Evolutionary conservation across 2,113 vertebrate genomes (phyloP), one percentile per base, ranked within the genome.

Genomic region (Seriola quinqueradiata): DNA sequence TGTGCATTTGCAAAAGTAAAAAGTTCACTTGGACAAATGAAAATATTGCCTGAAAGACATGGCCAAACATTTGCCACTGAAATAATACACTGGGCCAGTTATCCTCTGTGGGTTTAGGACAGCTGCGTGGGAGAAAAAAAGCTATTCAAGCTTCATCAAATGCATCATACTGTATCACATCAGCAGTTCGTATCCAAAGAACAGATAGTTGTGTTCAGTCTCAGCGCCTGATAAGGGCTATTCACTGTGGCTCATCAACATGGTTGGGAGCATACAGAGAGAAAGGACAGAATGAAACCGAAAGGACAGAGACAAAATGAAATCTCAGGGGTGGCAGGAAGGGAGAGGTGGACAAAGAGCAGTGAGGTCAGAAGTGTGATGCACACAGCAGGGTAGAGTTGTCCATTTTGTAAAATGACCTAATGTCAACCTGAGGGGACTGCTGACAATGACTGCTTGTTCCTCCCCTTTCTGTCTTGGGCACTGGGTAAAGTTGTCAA

Each of bases 171-270:
- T 59, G 48, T 70, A 70, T 70, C 16, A 77, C 74, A 77, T 8
- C 5, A 63, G 60, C 25, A 52, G 74, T 59, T 79, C 8, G 0
- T 25, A 55, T 58, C n/a, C 17, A 55, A 70, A 78, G 70, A 79
- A 88, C 79, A 87, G 72, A 81, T 0, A 65, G 74, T 70, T 50
- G 40, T 82, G 48, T 82, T 90, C 78, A 13, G 46, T 60, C 60
- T 77, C 12, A 55, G 42, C 69, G 46, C 34, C 65, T 67, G 42
- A 42, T 8, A 23, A 64, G 7, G 14, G 38, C 50, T 57, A 32
- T 82, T 90, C 52, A 70, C 57, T 65, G 54, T 4, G 21, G 25
- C 59, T 77, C 48, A 77, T 81, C 70, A 68, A 67, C 66, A 38
- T 38, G 68, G 36, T 46, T 19, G 58, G 54, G 73, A 75, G 67